Base-by-base conservation (phyloP, 2,888 invertebrate genomes). In the Lysandra bellargus region DNA sequence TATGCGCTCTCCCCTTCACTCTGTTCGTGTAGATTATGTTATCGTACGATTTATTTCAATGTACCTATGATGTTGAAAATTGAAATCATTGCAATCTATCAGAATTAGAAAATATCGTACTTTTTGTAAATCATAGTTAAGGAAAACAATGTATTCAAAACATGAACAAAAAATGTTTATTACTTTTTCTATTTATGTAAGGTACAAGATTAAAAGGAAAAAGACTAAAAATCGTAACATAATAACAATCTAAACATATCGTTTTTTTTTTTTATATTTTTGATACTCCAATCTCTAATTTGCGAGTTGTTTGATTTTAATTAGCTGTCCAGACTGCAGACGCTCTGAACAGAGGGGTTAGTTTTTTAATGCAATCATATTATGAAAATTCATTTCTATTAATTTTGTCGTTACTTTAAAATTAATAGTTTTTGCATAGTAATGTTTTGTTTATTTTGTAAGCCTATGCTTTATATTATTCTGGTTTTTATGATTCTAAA, bases 261-360 rank as follows among this genome's bases (percentile, higher is more conserved):
- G 23, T 49, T 75, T 75, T 12, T 12, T 23, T 76, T 76, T 76
- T 76, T 53, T 7, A 37, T 76, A 17, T 57, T 76, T 76, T 82
- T 80, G 83, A 83, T 82, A 78, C 81, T 81, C 81, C 83, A 83
- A 81, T 83, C 83, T 80, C 83, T 80, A 74, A 87, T 85, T 49
- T 69, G 33, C 75, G 61, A 74, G 17, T 33, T 72, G 80, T 90
- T 90, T 90, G 88, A 88, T 88, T 90, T 90, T 88, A 90, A 90
- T 91, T 90, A 90, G 85, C 87, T 80, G 86, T 86, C 87, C 87
- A 89, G 88, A 87, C 88, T 81, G 82, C 81, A 76, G 76, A 76
- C 57, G 44, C 30, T 5, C 14, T 53, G 76, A 53, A 57, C 37
- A 33, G 76, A 57, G 53, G 75, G 76, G 76, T 57, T 57, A 57